A percentile compares a stretch with the other conserved stretches of the same genome.
Evolutionary conservation across 2,113 vertebrate genomes (phyloP).

Genomic region (Mugil cephalus): DNA sequence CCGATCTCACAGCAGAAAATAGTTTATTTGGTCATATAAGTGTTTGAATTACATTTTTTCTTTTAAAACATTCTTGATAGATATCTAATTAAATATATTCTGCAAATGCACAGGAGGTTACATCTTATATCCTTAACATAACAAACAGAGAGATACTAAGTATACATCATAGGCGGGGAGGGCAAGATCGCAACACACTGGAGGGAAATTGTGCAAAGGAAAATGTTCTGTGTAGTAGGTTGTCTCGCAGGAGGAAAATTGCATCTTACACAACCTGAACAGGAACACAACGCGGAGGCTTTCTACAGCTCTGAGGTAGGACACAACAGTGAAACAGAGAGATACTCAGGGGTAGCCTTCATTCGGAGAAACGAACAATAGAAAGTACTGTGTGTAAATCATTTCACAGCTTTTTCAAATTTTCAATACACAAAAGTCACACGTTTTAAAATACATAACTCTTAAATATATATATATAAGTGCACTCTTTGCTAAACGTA

Average conservation of each 20-base stretch:
- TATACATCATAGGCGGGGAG: background rate
- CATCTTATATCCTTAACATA: background rate
- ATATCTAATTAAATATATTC: slow-evolving; percentile 35
- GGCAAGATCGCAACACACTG: slow-evolving; percentile 21
- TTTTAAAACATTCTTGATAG: slow-evolving; percentile 27
- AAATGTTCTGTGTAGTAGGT: background rate
- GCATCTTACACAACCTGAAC: slow-evolving; percentile 26
- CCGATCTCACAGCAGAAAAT: slow-evolving; percentile 59
- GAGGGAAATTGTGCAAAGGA: slow-evolving; percentile 21
- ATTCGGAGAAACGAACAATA: slow-evolving; percentile 1
- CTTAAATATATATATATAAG: slow-evolving; percentile 11
- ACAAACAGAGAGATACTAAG: slow-evolving; percentile 18
- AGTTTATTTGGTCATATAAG: slow-evolving; percentile 58
- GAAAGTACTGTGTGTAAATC: slow-evolving; percentile 14
- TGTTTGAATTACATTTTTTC: slow-evolving; percentile 24
- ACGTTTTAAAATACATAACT: slow-evolving; percentile 51
- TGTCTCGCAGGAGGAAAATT: slow-evolving; percentile 32
- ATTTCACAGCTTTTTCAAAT: slow-evolving; percentile 41
- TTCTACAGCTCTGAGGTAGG: slow-evolving; percentile 70
- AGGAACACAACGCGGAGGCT: slow-evolving; percentile 21
- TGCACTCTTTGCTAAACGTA: slow-evolving; percentile 51
- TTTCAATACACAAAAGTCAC: slow-evolving; percentile 43
- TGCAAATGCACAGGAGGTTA: slow-evolving; percentile 18
- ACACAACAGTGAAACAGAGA: slow-evolving; percentile 41
- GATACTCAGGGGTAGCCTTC: background rate